Base-by-base conservation (phyloP, 2,888 invertebrate species). In the Cataglyphis cursor region DNA sequence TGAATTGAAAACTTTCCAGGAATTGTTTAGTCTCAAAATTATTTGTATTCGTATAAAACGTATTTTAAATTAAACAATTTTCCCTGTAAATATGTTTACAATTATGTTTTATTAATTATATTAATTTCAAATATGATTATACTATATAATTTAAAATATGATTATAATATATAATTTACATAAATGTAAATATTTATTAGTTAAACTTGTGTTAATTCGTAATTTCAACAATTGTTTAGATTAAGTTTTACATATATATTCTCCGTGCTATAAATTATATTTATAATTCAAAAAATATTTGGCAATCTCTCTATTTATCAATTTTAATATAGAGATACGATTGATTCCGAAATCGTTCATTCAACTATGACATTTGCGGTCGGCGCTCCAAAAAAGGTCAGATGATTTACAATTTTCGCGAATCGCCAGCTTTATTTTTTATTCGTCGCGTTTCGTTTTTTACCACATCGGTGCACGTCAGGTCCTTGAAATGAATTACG, bases 361-460 rank as follows among this genome's bases (percentile, higher is more conserved):
- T 89, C 84, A 89, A 88, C 88, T 66, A 84, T 90, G 90, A 88
- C 90, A 86, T 89, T 89, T 90, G 70, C 57, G 28, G 15, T 44
- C 51, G 66, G 15, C 51, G 64, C 35, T 38, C 38, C n/a, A 74
- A 57, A 82, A 82, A 48, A 48, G 48, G 59, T 76, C 44, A 54
- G 21, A 61, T 66, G 76, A 65, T 82, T 78, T 78, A 78, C 31
- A 78, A 74, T 82, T 82, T 82, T 76, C 18, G 51, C 51, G 59
- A 68, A 82, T 75, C 18, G 35, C 61, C 66, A 48, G 51, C 48
- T 18, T 8, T 35, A 35, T 35, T 35, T 65, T 44, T 81, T 76
- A 64, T 48, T 66, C 61, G 44, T n/a, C 31, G 35, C 57, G 41
- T 51, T 38, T 35, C 41, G 31, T 81, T 81, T 65, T 65, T 57